Evolutionary conservation across 2,888 invertebrate species (phyloP).

Genomic region (Timandra comae): DNA sequence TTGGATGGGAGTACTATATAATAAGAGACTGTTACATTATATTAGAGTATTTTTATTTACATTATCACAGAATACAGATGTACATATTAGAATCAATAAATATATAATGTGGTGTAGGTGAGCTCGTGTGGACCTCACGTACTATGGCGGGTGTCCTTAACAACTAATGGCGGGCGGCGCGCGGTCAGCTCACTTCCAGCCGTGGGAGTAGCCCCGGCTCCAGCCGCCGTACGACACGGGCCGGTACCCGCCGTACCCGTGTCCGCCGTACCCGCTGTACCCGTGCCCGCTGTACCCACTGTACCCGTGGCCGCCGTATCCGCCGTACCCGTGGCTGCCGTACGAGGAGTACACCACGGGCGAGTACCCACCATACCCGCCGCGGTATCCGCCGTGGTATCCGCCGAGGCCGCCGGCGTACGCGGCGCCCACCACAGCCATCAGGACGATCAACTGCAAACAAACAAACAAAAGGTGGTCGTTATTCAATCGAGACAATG

Average conservation of each 20-base stretch:
- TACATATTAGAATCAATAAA: no score
- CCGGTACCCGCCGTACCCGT: not conserved
- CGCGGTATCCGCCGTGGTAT: conserved; percentile 3
- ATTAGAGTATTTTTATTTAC: not conserved
- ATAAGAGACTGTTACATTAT: no score
- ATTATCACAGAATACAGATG: not conserved
- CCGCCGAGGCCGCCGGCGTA: conserved; percentile 29
- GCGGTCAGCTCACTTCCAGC: not conserved
- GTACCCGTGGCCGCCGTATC: conserved; percentile 3
- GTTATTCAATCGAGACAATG: not conserved
- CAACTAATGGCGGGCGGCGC: no score
- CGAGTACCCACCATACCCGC: conserved; percentile 10
- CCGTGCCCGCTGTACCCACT: conserved; percentile 3
- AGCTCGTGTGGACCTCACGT: not conserved
- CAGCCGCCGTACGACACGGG: not conserved
- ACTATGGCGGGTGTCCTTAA: no score
- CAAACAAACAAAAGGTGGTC: not conserved
- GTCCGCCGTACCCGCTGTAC: conserved; percentile 1
- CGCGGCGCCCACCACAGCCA: conserved; percentile 32
- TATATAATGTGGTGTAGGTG: not conserved
- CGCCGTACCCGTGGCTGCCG: no score
- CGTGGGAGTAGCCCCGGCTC: not conserved
- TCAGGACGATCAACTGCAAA: conserved; percentile 23
- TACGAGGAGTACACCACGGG: conserved; percentile 3
- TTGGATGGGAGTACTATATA: no score